These are phyloP conservation scores for Exocentrus adspersus DNA, from an alignment of 2,888 invertebrate genomes.

Conservation along the genomic window DNA sequence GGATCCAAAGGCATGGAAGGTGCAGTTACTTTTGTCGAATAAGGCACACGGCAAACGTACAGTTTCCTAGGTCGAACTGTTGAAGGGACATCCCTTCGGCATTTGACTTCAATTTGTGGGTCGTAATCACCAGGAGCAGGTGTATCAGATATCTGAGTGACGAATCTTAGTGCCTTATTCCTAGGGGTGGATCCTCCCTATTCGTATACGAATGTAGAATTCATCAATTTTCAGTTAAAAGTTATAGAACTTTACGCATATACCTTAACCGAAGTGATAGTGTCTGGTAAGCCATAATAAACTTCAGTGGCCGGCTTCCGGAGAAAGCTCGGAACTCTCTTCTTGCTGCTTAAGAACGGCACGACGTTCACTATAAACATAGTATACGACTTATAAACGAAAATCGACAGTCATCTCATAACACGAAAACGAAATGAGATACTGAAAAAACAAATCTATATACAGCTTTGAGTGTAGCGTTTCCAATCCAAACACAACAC, in stretches of 20 bases:
- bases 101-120: constrained; percentile 40
- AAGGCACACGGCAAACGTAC: constrained; percentile 54
- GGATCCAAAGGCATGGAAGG: constrained; percentile 57
- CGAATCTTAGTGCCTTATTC: constrained; percentile 45
- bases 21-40: constrained; percentile 40
- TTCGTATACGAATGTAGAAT: constrained; percentile 1
- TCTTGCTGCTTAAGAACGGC: constrained; percentile 40
- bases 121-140: constrained; percentile 51
- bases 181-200: constrained; percentile 49
- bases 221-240: too few species aligned
- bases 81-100: constrained; percentile 29
- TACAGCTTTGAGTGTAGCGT: too few species aligned
- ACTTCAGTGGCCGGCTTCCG: constrained; percentile 24
- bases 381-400: too few species aligned
- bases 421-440: too few species aligned
- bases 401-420: too few species aligned
- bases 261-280: constrained; percentile 17
- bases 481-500: too few species aligned
- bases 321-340: constrained; percentile 22
- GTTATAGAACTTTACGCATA: too few species aligned
- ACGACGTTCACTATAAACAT: constrained; percentile 33
- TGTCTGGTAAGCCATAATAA: constrained; percentile 27
- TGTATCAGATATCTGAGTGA: constrained; percentile 37
- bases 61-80: constrained; percentile 40
- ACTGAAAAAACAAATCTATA: too few species aligned